These are phyloP conservation scores for Notoglanidium macrostoma DNA, from an alignment of 2,797 vertebrate species.

Conservation along the genomic window DNA sequence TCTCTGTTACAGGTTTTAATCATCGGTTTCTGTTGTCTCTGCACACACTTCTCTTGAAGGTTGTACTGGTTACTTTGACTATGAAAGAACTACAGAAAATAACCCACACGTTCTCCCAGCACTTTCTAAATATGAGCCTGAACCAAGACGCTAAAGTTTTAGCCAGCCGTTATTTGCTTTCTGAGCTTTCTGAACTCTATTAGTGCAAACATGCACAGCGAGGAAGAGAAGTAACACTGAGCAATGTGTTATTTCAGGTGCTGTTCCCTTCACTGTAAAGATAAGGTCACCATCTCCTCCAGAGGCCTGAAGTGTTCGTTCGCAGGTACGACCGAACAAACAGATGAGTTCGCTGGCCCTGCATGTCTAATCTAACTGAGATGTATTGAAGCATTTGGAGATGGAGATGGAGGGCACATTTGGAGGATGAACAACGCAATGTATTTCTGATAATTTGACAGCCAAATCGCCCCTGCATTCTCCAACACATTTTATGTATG, in stretches of 20 bases:
- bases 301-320: constrained; percentile 35
- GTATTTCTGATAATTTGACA: not conserved
- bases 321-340: constrained; percentile 26
- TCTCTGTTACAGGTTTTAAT: not conserved
- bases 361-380: constrained; percentile 20
- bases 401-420: constrained; percentile 6
- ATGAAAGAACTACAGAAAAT: not conserved
- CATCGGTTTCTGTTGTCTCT: not conserved
- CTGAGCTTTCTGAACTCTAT: constrained; percentile 21
- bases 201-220: constrained; percentile 3
- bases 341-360: constrained; percentile 29
- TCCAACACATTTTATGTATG: not conserved
- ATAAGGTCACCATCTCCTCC: constrained; percentile 33
- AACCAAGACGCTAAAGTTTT: not conserved
- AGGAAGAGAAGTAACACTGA: constrained; percentile 10
- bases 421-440: constrained; percentile 3
- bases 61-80: not conserved
- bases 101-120: not conserved
- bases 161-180: constrained; percentile 11
- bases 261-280: constrained; percentile 26
- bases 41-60: not conserved
- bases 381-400: constrained; percentile 15
- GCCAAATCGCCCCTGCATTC: not conserved
- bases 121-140: constrained; percentile 17
- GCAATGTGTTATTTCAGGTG: constrained; percentile 22